Evolutionary conservation across 2,888 invertebrate species (phyloP), one percentile per base, ranked within the genome.

Genomic region (Agrotis clavis): DNA sequence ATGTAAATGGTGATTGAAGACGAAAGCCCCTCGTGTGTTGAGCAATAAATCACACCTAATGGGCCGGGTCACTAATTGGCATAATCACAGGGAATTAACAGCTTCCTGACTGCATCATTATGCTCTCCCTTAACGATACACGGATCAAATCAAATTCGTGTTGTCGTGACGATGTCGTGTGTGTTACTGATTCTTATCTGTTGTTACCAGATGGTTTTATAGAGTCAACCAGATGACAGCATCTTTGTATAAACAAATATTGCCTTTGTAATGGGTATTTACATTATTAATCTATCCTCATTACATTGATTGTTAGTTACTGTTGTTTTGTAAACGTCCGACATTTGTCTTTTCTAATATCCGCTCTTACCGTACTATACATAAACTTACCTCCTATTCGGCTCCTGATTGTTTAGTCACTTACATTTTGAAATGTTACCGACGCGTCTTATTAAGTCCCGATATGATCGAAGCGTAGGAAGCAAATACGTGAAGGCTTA

Each of bases 41-140:
- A 19, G n/a, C n/a, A n/a, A 64, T 82, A 82, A 64, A 82, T 82
- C 41, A 51, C 51, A 19, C 7, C 21, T 70, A 56, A 70, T 82
- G 60, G 18, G 57, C 53, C 76, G 30, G 57, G n/a, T 30, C 18
- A 21, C 50, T 60, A 62, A 48, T 56, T 50, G 82, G 63, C 21
- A 69, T 64, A 77, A 82, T 77, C 63, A 64, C 19, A 48, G 18
- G n/a, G 21, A 30, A 81, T 81, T 76, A 75, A 56, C 54, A 19
- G 54, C 30, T 67, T 66, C 50, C 56, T 51, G 65, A 25, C 47
- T 62, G 57, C 7, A 51, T 74, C 74, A 25, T 25, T 35, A 50
- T 51, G 56, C 21, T 73, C 80, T 63, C 47, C 56, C 61, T 47
- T 25, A 35, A 30, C n/a, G 6, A 41, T 71, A 21, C 80, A 74